These are phyloP conservation scores for Huso huso DNA, from an alignment of 2,797 vertebrate genomes.

Conservation along the genomic window DNA sequence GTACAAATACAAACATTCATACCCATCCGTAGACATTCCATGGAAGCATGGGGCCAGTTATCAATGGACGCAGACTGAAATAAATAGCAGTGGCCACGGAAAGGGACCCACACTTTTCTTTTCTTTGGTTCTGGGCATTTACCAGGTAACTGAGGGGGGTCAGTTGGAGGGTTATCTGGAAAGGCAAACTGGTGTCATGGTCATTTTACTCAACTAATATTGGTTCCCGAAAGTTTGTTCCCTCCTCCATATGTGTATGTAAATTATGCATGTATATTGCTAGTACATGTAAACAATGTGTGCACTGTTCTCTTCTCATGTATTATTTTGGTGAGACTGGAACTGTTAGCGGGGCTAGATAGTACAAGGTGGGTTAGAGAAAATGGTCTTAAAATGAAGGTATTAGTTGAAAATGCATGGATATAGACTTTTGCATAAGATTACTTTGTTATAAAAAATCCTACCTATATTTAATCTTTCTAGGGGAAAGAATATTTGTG, in stretches of 20 bases:
- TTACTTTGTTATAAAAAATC: no score
- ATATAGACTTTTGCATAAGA: no score
- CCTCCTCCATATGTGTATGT: neutral
- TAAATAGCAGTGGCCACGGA: conserved; percentile 79
- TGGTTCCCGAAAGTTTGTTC: neutral
- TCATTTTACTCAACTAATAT: neutral
- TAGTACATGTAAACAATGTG: no score
- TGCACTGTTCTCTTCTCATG: no score
- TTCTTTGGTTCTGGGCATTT: conserved; percentile 73
- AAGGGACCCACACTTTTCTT: conserved; percentile 74
- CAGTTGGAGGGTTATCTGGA: conserved; percentile 71
- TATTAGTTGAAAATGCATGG: no score
- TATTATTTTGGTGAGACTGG: no score
- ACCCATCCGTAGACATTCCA: conserved; percentile 80
- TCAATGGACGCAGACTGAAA: conserved; percentile 53
- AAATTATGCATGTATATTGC: neutral
- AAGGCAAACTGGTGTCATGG: neutral
- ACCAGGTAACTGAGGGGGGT: conserved; percentile 79
- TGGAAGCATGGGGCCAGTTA: conserved; percentile 79
- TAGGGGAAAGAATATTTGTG: no score
- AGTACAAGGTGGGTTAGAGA: no score
- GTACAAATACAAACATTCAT: conserved; percentile 18
- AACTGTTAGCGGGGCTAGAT: no score
- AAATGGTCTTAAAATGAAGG: no score
- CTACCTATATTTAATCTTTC: no score